Conservation (phyloP, 2,797 vertebrate species). For the Podarcis siculus region DNA sequence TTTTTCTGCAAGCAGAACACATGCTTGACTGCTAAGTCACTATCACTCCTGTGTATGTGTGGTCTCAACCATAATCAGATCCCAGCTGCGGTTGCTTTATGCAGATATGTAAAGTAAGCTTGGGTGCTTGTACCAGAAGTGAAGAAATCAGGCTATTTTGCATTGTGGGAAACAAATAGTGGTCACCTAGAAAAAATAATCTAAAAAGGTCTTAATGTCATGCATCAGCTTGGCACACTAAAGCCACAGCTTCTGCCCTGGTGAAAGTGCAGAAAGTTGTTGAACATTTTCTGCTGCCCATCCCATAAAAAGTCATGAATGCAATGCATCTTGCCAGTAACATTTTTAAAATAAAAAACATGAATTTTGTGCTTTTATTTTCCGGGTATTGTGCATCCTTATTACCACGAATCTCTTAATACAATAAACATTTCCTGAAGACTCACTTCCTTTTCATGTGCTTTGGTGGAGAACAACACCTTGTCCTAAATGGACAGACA, state of each 20-base stretch:
- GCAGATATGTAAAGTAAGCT: too few species aligned
- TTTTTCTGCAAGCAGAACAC: too few species aligned
- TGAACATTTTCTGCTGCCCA: constrained; percentile 21
- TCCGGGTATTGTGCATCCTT: constrained; percentile 69
- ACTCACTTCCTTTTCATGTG: constrained; percentile 71
- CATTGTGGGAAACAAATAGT: too few species aligned
- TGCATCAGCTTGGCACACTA: constrained; percentile 5
- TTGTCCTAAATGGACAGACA: constrained; percentile 52
- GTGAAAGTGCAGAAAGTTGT: constrained; percentile 6
- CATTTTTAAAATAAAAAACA: constrained; percentile 49
- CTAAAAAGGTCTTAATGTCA: constrained; percentile 23
- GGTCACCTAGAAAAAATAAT: background rate
- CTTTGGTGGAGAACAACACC: constrained; percentile 70
- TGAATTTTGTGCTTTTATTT: constrained; percentile 70
- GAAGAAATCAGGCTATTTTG: too few species aligned
- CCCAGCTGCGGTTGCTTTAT: too few species aligned
- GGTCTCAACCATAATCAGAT: too few species aligned
- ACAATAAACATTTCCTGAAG: constrained; percentile 76
- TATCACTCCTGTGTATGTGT: too few species aligned
- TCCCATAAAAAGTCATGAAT: constrained; percentile 37
- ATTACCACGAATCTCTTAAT: constrained; percentile 53
- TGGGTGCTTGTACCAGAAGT: too few species aligned
- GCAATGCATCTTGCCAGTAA: constrained; percentile 55
- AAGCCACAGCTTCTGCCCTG: constrained; percentile 27
- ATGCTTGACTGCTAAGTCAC: too few species aligned